Evolutionary conservation across 2,888 invertebrate genomes (phyloP).

Genomic region (Steinernema hermaphroditum): DNA sequence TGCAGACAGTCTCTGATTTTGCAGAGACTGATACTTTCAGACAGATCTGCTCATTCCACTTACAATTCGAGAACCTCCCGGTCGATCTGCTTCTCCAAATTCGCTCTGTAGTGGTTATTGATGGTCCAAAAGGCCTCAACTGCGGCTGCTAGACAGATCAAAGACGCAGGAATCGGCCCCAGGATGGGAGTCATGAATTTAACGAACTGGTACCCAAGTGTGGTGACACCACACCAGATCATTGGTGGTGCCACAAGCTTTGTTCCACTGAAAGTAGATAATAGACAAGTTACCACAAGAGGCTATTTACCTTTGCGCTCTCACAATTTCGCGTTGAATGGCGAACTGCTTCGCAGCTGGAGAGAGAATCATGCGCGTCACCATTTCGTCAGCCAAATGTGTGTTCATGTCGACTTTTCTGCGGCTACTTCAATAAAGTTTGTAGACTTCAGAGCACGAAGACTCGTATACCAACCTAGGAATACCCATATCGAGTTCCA

Average conservation of each 20-base stretch:
- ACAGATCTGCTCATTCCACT: too few relatives aligned
- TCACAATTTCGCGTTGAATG: slow-evolving; percentile 1
- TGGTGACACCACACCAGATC: background rate
- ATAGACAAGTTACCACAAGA: background rate
- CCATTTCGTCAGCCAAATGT: slow-evolving; percentile 22
- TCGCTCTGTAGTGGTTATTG: background rate
- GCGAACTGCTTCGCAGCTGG: slow-evolving; percentile 1
- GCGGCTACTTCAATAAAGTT: background rate
- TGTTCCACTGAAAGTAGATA: slow-evolving; percentile 4
- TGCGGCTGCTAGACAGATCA: background rate
- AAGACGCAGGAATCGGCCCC: background rate
- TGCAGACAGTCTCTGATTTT: too few relatives aligned
- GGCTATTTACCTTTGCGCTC: background rate
- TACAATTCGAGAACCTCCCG: slow-evolving; percentile 1
- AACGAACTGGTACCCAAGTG: background rate
- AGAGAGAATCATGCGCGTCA: slow-evolving; percentile 15
- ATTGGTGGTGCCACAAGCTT: background rate
- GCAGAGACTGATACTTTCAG: background rate
- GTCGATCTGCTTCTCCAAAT: background rate
- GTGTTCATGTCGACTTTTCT: slow-evolving; percentile 19
- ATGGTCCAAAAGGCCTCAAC: background rate
- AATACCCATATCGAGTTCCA: slow-evolving; percentile 24
- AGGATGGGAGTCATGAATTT: background rate
- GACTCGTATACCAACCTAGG: background rate
- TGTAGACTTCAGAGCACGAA: background rate